These are phyloP conservation scores for Pyrochroa serraticornis DNA, from an alignment of 2,888 invertebrate species.

Conservation along the genomic window DNA sequence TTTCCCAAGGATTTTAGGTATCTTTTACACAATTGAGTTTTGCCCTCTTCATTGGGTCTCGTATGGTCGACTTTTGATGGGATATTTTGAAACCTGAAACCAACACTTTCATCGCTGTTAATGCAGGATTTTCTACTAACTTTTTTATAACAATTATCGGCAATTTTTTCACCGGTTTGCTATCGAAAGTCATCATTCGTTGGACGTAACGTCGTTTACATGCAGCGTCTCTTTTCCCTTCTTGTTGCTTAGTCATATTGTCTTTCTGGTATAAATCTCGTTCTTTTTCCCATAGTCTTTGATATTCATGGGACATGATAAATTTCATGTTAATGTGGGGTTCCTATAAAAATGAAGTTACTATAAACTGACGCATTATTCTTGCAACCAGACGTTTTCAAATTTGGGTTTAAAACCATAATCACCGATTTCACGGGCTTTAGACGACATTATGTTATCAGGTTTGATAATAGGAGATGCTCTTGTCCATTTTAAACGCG, in stretches of 20 bases:
- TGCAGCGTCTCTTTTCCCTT: constrained; percentile 60
- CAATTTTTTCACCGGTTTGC: constrained; percentile 32
- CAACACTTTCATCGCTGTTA: not conserved
- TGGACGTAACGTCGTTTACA: constrained; percentile 48
- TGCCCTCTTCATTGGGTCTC: constrained; percentile 9
- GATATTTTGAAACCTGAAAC: constrained; percentile 9
- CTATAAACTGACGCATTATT: constrained; percentile 2
- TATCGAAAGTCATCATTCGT: constrained; percentile 41
- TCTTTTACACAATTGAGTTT: constrained; percentile 11
- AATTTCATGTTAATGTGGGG: constrained; percentile 54
- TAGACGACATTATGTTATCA: constrained; percentile 65
- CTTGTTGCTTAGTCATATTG: constrained; percentile 61
- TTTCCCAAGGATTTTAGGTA: constrained; percentile 11
- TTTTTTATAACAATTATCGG: constrained; percentile 18
- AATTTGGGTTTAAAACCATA: constrained; percentile 60
- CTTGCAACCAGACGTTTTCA: constrained; percentile 57
- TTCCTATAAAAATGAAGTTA: constrained; percentile 33
- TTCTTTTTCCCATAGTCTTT: constrained; percentile 65
- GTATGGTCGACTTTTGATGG: constrained; percentile 1
- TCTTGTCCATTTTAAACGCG: constrained; percentile 62
- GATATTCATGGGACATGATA: constrained; percentile 64
- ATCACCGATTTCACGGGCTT: constrained; percentile 48
- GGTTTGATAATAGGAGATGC: constrained; percentile 57
- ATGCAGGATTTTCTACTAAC: not conserved
- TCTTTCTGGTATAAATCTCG: constrained; percentile 62